Evolutionary conservation across 2,113 vertebrate species (phyloP).

Genomic region (Aldabrachelys gigantea): DNA sequence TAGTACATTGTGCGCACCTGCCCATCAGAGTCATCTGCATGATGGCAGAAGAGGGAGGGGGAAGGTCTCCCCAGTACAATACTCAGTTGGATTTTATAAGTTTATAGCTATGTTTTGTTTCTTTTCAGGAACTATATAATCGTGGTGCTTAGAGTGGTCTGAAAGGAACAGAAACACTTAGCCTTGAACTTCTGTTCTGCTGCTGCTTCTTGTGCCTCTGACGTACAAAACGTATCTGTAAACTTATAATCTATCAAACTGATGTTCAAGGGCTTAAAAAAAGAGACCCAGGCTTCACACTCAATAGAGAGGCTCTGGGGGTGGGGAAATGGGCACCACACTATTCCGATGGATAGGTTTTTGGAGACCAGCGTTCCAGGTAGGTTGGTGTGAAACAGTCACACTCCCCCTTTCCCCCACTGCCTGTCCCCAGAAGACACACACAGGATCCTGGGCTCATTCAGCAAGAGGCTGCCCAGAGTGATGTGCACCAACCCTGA

Average conservation of each 20-base stretch:
- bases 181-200: constrained; percentile 76
- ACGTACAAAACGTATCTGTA: constrained; percentile 75
- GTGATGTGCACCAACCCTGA: background rate
- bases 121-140: constrained; percentile 69
- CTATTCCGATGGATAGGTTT: background rate
- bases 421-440: background rate
- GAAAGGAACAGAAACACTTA: constrained; percentile 78
- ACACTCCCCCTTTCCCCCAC: background rate
- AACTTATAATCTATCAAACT: constrained; percentile 58
- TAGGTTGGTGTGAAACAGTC: constrained; percentile 14
- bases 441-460: background rate
- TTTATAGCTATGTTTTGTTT: constrained; percentile 71
- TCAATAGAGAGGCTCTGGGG: constrained; percentile 51
- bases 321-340: background rate
- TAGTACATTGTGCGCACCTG: accelerated
- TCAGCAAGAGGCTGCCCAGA: background rate
- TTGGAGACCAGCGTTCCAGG: background rate
- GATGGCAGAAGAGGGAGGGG: constrained; percentile 17
- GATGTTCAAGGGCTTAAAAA: constrained; percentile 38
- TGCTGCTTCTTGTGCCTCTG: constrained; percentile 70
- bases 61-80: background rate
- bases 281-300: constrained; percentile 38
- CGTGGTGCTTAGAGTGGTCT: constrained; percentile 71
- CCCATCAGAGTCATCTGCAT: background rate
- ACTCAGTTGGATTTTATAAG: constrained; percentile 61